Conservation (phyloP, 2,797 vertebrate genomes). For the Heterohyrax brucei region DNA sequence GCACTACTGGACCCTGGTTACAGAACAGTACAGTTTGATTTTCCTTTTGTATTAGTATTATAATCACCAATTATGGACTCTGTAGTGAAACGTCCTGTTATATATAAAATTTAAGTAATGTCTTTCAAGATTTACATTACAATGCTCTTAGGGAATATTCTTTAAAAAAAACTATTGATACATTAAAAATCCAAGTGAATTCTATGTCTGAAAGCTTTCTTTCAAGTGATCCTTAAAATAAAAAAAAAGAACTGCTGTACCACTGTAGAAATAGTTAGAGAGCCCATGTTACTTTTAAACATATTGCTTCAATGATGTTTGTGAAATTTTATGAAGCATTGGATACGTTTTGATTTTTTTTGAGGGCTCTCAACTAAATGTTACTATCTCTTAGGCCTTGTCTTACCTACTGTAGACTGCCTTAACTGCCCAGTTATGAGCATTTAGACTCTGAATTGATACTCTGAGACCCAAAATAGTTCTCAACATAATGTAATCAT, state of each 20-base stretch:
- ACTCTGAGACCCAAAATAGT: background rate
- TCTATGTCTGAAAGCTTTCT: background rate
- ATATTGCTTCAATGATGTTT: slow-evolving; percentile 14
- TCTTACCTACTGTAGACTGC: background rate
- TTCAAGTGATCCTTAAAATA: background rate
- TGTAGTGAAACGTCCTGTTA: slow-evolving; percentile 32
- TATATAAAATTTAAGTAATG: slow-evolving; percentile 10
- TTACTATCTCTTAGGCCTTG: background rate
- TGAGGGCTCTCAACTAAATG: background rate
- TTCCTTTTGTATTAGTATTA: background rate
- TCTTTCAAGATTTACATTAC: slow-evolving; percentile 23
- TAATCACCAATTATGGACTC: background rate
- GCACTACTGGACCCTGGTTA: background rate
- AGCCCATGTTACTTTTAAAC: background rate
- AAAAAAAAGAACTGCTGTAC: background rate
- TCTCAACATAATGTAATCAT: background rate
- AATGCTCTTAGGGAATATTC: slow-evolving; percentile 31
- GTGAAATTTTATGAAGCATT: slow-evolving; percentile 51
- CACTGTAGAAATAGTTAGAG: slow-evolving; percentile 6
- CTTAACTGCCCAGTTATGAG: background rate
- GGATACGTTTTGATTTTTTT: slow-evolving; percentile 54
- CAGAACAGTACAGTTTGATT: background rate
- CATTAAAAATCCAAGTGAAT: slow-evolving; percentile 42
- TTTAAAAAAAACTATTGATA: background rate
- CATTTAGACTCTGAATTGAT: slow-evolving; percentile 23